Conservation (phyloP, 1,140 invertebrate species). For the Nephotettix cincticeps region DNA sequence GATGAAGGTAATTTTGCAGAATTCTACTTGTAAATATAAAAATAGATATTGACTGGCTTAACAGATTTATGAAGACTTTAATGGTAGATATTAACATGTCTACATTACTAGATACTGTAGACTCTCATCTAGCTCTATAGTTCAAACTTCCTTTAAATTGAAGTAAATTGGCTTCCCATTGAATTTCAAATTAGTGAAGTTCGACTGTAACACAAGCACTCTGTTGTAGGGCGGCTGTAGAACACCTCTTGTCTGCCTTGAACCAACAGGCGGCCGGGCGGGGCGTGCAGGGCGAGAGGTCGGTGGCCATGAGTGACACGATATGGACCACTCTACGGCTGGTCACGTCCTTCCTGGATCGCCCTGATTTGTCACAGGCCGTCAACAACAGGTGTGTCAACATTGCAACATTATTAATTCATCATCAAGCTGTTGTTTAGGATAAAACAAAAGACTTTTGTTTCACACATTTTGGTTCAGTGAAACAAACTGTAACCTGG, state of each 20-base stretch:
- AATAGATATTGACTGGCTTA: too few relatives aligned
- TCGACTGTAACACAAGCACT: too few relatives aligned
- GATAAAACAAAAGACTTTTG: not conserved
- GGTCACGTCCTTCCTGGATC: conserved; percentile 86
- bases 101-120: too few relatives aligned
- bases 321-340: conserved; percentile 90
- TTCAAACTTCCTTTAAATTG: too few relatives aligned
- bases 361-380: conserved; percentile 71
- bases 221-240: conserved; percentile 80
- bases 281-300: conserved; percentile 51
- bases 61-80: too few relatives aligned
- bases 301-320: conserved; percentile 76
- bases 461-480: not conserved
- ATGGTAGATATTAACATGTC: too few relatives aligned
- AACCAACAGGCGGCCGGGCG: conserved; percentile 87
- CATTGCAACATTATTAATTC: not conserved
- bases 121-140: too few relatives aligned
- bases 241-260: conserved; percentile 91
- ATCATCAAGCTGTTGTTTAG: conserved; percentile 2
- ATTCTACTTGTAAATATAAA: too few relatives aligned
- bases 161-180: too few relatives aligned
- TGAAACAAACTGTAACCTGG: not conserved
- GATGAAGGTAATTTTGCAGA: too few relatives aligned
- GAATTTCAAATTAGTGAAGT: too few relatives aligned
- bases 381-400: conserved; percentile 65